Conservation (phyloP, 1,140 invertebrate species). For the Chrysomallon squamiferum region DNA sequence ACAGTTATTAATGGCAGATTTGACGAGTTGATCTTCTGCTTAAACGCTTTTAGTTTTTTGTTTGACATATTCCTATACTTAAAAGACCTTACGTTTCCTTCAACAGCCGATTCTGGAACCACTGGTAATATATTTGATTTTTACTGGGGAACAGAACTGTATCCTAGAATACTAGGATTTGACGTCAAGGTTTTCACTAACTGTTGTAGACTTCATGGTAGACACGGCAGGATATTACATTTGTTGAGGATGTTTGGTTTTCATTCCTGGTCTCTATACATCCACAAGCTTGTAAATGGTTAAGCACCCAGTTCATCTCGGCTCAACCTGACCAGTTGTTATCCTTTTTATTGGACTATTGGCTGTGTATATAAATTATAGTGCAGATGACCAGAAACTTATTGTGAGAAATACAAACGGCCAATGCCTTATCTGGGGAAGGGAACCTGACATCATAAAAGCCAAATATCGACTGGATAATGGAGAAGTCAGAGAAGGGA, state of each 20-base stretch:
- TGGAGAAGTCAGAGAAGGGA: conserved; percentile 50
- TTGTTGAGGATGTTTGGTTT: conserved; percentile 69
- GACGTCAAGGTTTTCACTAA: conserved; percentile 64
- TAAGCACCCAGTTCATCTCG: conserved; percentile 58
- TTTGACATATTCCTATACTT: conserved; percentile 65
- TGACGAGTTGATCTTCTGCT: conserved; percentile 64
- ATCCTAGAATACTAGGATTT: conserved; percentile 65
- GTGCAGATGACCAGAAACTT: conserved; percentile 67
- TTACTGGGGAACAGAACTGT: conserved; percentile 70
- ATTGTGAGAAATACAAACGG: conserved; percentile 63
- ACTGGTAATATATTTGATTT: conserved; percentile 67
- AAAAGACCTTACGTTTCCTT: conserved; percentile 60
- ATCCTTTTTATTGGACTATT: conserved; percentile 62
- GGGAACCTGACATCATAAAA: conserved; percentile 64
- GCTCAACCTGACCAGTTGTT: conserved; percentile 40
- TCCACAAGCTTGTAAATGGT: conserved; percentile 67
- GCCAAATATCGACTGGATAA: conserved; percentile 60
- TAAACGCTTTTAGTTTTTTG: conserved; percentile 66
- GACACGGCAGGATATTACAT: conserved; percentile 72
- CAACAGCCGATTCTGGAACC: conserved; percentile 48
- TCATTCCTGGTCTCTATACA: conserved; percentile 69
- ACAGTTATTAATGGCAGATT: conserved; percentile 64
- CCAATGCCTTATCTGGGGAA: conserved; percentile 66
- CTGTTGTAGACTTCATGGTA: conserved; percentile 70
- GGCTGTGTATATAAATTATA: conserved; percentile 66